Evolutionary conservation across 1,140 invertebrate species (phyloP), one percentile per base, ranked within the genome.

Genomic region (Intoshia linei): DNA sequence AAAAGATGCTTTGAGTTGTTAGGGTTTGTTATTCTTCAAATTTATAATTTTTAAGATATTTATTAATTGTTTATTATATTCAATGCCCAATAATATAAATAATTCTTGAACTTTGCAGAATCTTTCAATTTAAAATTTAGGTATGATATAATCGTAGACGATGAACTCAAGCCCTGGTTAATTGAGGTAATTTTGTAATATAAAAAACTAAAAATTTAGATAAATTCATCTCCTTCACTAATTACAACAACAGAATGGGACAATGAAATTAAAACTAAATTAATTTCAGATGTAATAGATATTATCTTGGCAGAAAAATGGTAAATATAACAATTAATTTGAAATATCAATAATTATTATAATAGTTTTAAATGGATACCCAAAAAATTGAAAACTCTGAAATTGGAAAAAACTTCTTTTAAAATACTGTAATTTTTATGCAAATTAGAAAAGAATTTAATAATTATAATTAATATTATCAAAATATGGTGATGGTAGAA

Each of bases 191-290:
- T 32, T 41, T 20, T 7, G 15, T 23, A 39, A 39, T 10, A 34
- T 34, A 22, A 2, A 22, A 3, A 3, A 3, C n/a, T 4, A 1
- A 13, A 17, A 20, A 32, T 51, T n/a, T 42, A 72, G 69, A 71
- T 83, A 0, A 92, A 92, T 51, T 78, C 81, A 1, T 87, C 79
- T 0, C 81, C 83, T 0, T 84, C 79, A 0, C 52, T 90, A 1
- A 76, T 75, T 3, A 79, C 78, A 1, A 92, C 81, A 1, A 92
- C 81, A 0, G 73, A 76, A 0, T 84, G 78, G 52, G 83, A 93
- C 54, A 64, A 81, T 44, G 83, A 90, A 46, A 64, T 90, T 40
- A 93, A 93, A 50, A 77, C 83, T 47, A 83, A 81, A 60, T 55
- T 93, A 11, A 79, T 93, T 38, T 76, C 81, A 48, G 84, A 87